A percentile compares a stretch with the other conserved stretches of the same genome.
phyloP scores from a whole-genome alignment of 2,888 invertebrate genomes.

The Sminthurinus aureus region DNA sequence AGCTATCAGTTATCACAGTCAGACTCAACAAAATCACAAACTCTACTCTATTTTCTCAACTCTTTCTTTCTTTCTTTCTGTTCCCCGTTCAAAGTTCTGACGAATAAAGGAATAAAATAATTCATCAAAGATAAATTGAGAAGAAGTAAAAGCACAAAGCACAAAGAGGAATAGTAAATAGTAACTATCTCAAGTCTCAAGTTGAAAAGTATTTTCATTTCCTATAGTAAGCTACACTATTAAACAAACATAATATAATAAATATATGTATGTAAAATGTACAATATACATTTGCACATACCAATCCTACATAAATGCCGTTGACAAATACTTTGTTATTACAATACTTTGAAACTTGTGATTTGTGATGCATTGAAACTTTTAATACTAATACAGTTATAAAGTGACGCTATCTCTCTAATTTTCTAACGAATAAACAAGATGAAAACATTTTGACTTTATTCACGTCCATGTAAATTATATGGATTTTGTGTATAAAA shows the following conservation, averaged over 20 bases:
- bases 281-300: background rate
- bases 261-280: too few species aligned
- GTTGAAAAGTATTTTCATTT: conserved; percentile 12
- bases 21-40: background rate
- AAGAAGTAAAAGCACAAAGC: conserved; percentile 37
- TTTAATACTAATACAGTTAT: too few species aligned
- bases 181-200: conserved; percentile 3
- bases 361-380: too few species aligned
- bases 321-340: too few species aligned
- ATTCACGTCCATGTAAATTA: too few species aligned
- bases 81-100: conserved; percentile 3
- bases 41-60: background rate
- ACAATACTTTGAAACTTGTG: too few species aligned
- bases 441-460: too few species aligned
- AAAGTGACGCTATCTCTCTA: too few species aligned
- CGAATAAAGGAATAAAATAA: conserved; percentile 57
- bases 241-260: too few species aligned
- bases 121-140: conserved; percentile 57
- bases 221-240: background rate
- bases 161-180: conserved; percentile 54
- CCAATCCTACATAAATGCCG: background rate
- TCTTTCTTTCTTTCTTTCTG: conserved; percentile 13
- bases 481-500: too few species aligned
- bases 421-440: too few species aligned
- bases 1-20: too few species aligned